phyloP scores from a whole-genome alignment of 2,797 vertebrate genomes.

The Pristis pectinata region DNA sequence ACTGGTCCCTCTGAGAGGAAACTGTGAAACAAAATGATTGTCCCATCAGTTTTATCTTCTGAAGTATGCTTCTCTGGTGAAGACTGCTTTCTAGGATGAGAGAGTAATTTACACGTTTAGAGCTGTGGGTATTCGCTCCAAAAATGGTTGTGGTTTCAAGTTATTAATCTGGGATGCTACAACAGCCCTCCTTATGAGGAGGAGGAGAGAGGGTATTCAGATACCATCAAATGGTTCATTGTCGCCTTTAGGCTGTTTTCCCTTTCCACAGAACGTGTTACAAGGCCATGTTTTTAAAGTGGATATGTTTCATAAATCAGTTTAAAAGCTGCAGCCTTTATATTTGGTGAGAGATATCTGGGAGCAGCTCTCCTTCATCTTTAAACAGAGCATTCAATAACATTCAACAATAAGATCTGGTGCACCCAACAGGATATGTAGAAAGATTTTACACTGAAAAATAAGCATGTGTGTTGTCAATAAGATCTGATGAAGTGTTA shows the following conservation, averaged over 20 bases:
- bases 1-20: background rate
- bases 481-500: too few relatives aligned
- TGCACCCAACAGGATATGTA: background rate
- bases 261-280: background rate
- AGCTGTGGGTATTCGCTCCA: background rate
- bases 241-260: background rate
- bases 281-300: background rate
- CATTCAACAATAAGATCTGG: too few relatives aligned
- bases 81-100: background rate
- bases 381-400: too few relatives aligned
- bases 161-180: too few relatives aligned
- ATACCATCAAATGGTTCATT: too few relatives aligned
- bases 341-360: too few relatives aligned
- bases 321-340: background rate
- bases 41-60: background rate
- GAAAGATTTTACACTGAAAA: background rate
- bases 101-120: background rate
- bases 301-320: background rate
- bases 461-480: background rate
- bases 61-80: background rate
- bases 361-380: too few relatives aligned
- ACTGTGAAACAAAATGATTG: background rate
- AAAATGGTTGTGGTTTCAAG: background rate
- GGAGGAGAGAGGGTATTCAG: too few relatives aligned
- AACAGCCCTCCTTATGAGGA: too few relatives aligned